Conservation (phyloP, 2,888 invertebrate genomes). For the Oasisia sp. region DNA sequence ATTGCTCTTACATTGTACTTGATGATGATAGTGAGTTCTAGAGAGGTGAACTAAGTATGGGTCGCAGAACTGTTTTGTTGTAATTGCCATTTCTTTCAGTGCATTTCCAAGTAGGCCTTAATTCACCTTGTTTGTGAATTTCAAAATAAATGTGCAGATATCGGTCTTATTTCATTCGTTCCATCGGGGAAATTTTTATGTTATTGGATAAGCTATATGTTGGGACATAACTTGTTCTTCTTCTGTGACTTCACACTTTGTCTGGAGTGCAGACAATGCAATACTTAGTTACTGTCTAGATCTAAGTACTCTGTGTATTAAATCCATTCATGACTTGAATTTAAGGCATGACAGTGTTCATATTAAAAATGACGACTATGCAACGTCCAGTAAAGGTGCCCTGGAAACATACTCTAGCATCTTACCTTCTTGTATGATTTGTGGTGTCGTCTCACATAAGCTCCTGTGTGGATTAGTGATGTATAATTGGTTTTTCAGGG, state of each 20-base stretch:
- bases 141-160: background rate
- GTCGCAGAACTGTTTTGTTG: background rate
- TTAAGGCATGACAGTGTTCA: background rate
- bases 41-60: background rate
- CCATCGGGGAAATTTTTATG: too few species aligned
- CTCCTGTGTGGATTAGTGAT: background rate
- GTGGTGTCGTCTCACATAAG: background rate
- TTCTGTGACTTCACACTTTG: background rate
- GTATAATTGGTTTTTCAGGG: slow-evolving; percentile 58
- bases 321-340: background rate
- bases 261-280: background rate
- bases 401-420: background rate
- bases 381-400: background rate
- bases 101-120: background rate
- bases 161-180: too few species aligned
- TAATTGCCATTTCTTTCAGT: background rate
- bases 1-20: background rate
- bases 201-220: background rate
- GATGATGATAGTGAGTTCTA: background rate
- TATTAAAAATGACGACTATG: background rate
- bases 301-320: too few species aligned
- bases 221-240: background rate
- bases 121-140: background rate
- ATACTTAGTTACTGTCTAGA: background rate
- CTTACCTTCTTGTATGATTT: background rate